Evolutionary conservation across 2,113 vertebrate species (phyloP), one percentile per base, ranked within the genome.

Genomic region (Bubalus kerabau): DNA sequence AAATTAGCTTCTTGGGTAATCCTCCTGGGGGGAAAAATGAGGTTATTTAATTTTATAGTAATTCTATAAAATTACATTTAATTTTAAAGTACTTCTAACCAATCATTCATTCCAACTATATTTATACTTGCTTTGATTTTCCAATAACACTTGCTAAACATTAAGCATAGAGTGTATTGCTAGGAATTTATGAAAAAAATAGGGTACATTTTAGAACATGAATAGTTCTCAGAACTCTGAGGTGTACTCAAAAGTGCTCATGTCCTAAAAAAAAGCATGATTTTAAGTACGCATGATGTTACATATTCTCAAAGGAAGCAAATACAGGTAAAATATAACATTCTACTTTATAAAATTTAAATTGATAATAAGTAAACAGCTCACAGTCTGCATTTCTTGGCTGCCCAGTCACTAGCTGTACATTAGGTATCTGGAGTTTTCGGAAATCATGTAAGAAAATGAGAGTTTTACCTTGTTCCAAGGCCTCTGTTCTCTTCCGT

Each of bases 401-500:
- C 19, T 97, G 43, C 12, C 36, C 43, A 12, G 21, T 87, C 24
- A 91, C 26, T 43, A 91, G 23, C n/a, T 54, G n/a, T 43, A 48
- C 7, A 30, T 21, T 54, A 84, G 46, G 36, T 60, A 71, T 54
- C 5, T 86, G 82, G n/a, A 89, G 32, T 81, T 86, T 90, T 87
- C 26, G 50, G 50, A 90, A 59, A 81, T 76, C 21, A 48, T 19
- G 67, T 95, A 90, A 6, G 36, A 94, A 87, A 91, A 95, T 4
- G 3, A 1, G 91, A 1, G 19, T 76, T 62, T 99, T 98, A 99
- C 99, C 99, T 99, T 99, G 99, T 90, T 99, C 99, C 93, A 99
- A 88, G 94, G 99, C 99, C 67, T 99, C 99, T 24, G 93, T 81
- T 91, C 99, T 98, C 98, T 99, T 99, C 97, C 99, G 99, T 98